Conservation (phyloP, 2,888 invertebrate species). For the Spodoptera picta region DNA sequence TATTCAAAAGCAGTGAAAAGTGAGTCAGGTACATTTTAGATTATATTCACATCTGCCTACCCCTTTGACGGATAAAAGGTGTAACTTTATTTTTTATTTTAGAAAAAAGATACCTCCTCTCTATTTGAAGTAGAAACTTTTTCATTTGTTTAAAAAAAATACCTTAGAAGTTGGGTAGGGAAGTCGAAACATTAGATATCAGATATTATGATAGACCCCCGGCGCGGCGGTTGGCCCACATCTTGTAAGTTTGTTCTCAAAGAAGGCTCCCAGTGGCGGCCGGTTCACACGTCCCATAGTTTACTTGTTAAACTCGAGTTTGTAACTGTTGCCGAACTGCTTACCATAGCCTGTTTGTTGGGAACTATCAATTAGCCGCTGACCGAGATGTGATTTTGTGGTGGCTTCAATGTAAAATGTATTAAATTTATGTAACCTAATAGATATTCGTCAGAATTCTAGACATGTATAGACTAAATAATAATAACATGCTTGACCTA, state of each 20-base stretch:
- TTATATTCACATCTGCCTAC: no score
- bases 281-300: constrained; percentile 37
- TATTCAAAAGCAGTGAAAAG: no score
- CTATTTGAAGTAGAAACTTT: no score
- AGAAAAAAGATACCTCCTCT: no score
- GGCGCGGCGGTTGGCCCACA: constrained; percentile 11
- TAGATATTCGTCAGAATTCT: no score
- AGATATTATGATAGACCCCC: constrained; percentile 46
- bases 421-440: no score
- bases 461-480: no score
- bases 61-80: no score
- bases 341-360: constrained; percentile 40
- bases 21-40: no score
- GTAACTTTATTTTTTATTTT: no score
- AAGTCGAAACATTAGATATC: constrained; percentile 29
- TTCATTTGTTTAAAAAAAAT: not conserved
- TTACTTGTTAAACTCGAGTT: constrained; percentile 25
- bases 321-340: constrained; percentile 37
- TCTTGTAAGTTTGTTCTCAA: constrained; percentile 24
- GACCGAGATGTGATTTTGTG: constrained; percentile 21
- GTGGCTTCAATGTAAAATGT: not conserved
- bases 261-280: constrained; percentile 21
- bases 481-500: no score
- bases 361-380: constrained; percentile 45
- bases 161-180: not conserved